phyloP scores from a whole-genome alignment of 37 sponge, comb jelly and placozoan species.

The Axinella damicornis region DNA sequence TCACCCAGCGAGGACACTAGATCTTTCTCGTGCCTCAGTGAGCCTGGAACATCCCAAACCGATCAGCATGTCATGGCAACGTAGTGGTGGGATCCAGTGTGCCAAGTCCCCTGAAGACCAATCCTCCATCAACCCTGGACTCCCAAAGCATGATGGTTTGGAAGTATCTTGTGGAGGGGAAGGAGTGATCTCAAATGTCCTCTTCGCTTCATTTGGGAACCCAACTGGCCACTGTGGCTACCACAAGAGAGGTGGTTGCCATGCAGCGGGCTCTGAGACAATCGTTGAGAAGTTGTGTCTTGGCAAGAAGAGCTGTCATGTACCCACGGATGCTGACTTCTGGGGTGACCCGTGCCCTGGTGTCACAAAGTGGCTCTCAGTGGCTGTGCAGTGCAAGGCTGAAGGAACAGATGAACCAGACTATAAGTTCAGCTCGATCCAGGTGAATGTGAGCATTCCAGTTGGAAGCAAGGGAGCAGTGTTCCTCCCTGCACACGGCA shows the following conservation, averaged over 20 bases:
- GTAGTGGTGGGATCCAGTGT: constrained; percentile 57
- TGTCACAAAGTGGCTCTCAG: constrained; percentile 26
- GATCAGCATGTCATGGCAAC: constrained; percentile 49
- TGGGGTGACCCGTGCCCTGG: constrained; percentile 43
- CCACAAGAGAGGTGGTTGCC: constrained; percentile 26
- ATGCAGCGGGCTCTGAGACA: neutral
- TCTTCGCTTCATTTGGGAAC: constrained; percentile 54
- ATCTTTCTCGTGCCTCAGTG: constrained; percentile 36
- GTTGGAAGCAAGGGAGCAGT: constrained; percentile 28
- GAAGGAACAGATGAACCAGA: neutral
- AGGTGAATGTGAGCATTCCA: constrained; percentile 28
- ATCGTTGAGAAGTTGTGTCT: constrained; percentile 34
- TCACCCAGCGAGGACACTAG: constrained; percentile 50
- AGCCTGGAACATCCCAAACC: constrained; percentile 43
- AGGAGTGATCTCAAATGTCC: constrained; percentile 23
- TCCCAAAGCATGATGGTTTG: constrained; percentile 21
- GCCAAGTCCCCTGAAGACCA: constrained; percentile 48
- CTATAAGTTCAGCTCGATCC: constrained; percentile 20
- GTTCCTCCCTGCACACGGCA: constrained; percentile 42
- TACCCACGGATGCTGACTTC: constrained; percentile 36
- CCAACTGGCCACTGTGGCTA: constrained; percentile 43
- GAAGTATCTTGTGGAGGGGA: constrained; percentile 28
- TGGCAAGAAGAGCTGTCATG: constrained; percentile 12
- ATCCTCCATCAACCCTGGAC: constrained; percentile 6
- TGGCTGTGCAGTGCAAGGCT: constrained; percentile 28